A percentile compares a stretch with the other conserved stretches of the same genome.
Conservation (phyloP, 2,888 invertebrate genomes). For the Agriopis marginaria region DNA sequence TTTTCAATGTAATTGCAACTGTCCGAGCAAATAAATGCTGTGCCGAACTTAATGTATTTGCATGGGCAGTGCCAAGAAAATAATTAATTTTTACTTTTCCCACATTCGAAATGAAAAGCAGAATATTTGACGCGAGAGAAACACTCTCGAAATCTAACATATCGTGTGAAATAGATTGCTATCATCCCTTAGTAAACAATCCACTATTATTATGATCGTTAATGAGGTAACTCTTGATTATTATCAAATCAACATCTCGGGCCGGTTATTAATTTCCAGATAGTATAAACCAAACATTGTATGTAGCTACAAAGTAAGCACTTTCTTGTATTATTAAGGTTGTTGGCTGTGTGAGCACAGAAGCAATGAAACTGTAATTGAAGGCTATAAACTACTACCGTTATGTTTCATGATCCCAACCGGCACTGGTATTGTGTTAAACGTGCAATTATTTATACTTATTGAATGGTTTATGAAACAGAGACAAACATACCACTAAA, state of each 20-base stretch:
- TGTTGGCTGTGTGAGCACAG: constrained; percentile 29
- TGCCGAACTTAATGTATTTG: too few species aligned
- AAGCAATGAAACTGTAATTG: constrained; percentile 55
- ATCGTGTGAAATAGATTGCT: too few species aligned
- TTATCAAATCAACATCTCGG: not conserved
- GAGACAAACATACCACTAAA: not conserved
- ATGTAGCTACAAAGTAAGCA: not conserved
- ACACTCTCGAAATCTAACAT: too few species aligned
- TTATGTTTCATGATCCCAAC: constrained; percentile 37
- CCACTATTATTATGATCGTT: too few species aligned
- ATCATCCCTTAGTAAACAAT: too few species aligned
- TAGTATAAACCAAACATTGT: constrained; percentile 9
- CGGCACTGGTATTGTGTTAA: constrained; percentile 29
- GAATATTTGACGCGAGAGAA: too few species aligned
- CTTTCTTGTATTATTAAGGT: not conserved
- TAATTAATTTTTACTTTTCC: too few species aligned
- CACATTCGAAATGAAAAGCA: too few species aligned
- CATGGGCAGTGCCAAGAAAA: too few species aligned
- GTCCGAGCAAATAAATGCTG: too few species aligned
- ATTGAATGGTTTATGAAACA: constrained; percentile 6
- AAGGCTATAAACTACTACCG: constrained; percentile 47
- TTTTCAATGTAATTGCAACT: too few species aligned
- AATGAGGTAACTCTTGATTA: not conserved
- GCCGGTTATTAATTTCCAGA: constrained; percentile 1
- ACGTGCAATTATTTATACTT: constrained; percentile 19